Base-by-base conservation (phyloP, 2,113 vertebrate species). In the Psettodes erumei region DNA sequence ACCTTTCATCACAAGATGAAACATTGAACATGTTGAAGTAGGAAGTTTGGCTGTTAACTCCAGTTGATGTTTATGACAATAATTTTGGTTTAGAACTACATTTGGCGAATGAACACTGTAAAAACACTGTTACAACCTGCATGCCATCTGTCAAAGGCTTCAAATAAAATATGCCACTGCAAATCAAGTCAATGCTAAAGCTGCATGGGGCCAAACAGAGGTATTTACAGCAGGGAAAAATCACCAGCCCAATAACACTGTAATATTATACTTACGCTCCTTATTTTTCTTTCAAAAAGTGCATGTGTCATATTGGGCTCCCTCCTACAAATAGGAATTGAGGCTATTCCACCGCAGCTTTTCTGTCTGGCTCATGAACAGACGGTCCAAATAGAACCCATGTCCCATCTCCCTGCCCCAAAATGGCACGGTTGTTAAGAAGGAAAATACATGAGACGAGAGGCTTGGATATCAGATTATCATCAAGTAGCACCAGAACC, bases 381-480 rank as follows among this genome's bases (percentile, higher is more conserved):
- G 84, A 91, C 85, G 61, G 18, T 74, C 63, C 75, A 88, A 93
- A 93, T 92, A 73, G 77, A 91, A 89, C 65, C 90, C 90, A 84
- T 84, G 74, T 83, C 90, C 77, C 81, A 54, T 82, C 71, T 77
- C 73, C 64, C 56, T 32, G 53, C 75, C 76, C 70, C 67, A 70
- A 79, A 89, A 90, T 78, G 65, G 77, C 80, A 88, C 47, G 82
- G 69, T 86, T 90, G 80, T 84, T 83, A 81, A 81, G 83, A 82
- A 86, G 80, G 72, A 91, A 90, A 91, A 92, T 72, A 91, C 73
- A 89, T 72, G 80, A 92, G 88, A 91, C 40, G 79, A 79, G 75
- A 87, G 88, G 78, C 87, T 90, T 85, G 89, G 87, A 90, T 86
- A 93, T 94, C 93, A 91, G 91, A 95, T 94, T 94, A 93, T 92